Evolutionary conservation across 2,797 vertebrate species (phyloP).

Genomic region (Lateolabrax maculatus): DNA sequence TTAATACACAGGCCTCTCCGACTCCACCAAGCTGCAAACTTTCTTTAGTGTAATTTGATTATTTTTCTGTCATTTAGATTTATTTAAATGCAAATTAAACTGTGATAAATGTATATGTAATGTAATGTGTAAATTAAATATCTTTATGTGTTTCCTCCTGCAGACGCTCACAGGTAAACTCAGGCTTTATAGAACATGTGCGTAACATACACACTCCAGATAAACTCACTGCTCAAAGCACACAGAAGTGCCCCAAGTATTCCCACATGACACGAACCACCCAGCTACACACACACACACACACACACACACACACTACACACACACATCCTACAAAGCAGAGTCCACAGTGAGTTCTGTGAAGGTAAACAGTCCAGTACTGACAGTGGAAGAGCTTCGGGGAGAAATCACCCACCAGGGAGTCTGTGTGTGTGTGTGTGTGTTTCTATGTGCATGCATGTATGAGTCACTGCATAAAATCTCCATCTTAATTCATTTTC

Average conservation of each 20-base stretch:
- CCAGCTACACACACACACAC: constrained; percentile 4
- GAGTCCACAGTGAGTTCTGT: constrained; percentile 23
- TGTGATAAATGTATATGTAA: no score
- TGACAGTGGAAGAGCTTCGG: constrained; percentile 34
- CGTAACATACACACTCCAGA: neutral
- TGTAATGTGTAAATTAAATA: no score
- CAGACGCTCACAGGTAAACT: neutral
- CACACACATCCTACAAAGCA: neutral
- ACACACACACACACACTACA: constrained; percentile 1
- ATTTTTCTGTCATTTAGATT: neutral
- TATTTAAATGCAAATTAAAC: no score
- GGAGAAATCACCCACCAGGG: constrained; percentile 29
- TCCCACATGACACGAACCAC: neutral
- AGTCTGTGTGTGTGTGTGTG: constrained; percentile 19
- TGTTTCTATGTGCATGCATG: constrained; percentile 6
- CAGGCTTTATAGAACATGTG: neutral
- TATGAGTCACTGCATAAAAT: constrained; percentile 60
- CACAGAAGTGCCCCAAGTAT: neutral
- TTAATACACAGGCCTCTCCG: no score
- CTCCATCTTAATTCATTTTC: constrained; percentile 45
- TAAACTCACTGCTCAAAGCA: neutral
- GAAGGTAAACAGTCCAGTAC: constrained; percentile 46
- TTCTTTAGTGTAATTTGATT: neutral
- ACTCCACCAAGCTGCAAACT: neutral
- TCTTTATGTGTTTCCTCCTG: neutral